Evolutionary conservation across 2,113 vertebrate species (phyloP).

Genomic region (Neoarius graeffei): DNA sequence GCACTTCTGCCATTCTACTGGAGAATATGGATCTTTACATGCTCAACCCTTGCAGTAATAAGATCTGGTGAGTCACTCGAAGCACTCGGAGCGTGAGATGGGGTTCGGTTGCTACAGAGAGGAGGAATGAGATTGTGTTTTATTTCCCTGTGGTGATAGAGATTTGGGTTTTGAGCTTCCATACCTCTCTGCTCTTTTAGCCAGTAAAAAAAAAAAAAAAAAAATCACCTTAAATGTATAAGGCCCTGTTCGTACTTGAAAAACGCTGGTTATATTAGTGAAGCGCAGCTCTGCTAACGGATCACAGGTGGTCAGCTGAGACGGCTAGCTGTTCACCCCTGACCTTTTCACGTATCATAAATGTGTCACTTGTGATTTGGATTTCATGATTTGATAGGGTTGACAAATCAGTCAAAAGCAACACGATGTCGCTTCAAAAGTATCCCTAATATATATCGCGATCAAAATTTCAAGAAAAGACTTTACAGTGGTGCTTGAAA

Average conservation of each 20-base stretch:
- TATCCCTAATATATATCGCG: no score
- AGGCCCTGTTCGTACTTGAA: not conserved
- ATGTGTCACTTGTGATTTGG: no score
- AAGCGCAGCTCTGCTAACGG: not conserved
- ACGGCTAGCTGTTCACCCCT: not conserved
- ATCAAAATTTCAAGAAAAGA: no score
- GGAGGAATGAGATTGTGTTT: not conserved
- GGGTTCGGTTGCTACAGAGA: not conserved
- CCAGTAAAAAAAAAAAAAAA: not conserved
- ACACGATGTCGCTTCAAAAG: no score
- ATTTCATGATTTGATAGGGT: no score
- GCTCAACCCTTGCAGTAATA: slow-evolving; percentile 98
- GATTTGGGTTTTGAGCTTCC: not conserved
- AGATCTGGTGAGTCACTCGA: slow-evolving; percentile 86
- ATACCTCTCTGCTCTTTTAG: not conserved
- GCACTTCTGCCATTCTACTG: slow-evolving; percentile 95
- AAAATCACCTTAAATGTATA: not conserved
- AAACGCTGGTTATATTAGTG: not conserved
- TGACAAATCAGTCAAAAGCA: no score
- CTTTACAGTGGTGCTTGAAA: no score
- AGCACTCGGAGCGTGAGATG: not conserved
- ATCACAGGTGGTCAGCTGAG: no score
- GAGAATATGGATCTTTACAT: slow-evolving; percentile 99
- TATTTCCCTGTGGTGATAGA: not conserved
- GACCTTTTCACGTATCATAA: not conserved